phyloP scores from a whole-genome alignment of 2,797 vertebrate species.

The Mus spretus region DNA sequence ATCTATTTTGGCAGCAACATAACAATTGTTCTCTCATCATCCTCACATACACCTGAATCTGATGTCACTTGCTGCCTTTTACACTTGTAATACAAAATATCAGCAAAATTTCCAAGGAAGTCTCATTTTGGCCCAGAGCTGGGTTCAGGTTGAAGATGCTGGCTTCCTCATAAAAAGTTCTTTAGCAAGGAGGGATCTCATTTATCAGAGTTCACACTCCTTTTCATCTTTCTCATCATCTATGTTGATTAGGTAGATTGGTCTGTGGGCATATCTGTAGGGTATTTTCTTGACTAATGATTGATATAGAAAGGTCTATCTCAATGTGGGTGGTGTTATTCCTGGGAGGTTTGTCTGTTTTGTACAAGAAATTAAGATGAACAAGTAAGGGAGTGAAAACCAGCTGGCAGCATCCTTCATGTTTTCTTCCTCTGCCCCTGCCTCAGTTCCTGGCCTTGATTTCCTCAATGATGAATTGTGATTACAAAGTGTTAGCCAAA shows the following conservation, averaged over 20 bases:
- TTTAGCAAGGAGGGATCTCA: too few relatives aligned
- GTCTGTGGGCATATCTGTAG: too few relatives aligned
- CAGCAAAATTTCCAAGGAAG: neutral
- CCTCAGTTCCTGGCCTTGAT: neutral
- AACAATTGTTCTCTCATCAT: rapidly evolving
- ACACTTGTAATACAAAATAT: neutral
- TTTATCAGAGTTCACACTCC: too few relatives aligned
- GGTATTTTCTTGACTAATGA: too few relatives aligned
- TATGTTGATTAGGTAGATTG: neutral
- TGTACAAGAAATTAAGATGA: neutral
- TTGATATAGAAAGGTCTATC: too few relatives aligned
- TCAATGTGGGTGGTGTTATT: neutral
- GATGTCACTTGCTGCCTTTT: neutral
- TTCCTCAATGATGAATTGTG: neutral
- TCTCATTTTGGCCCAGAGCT: neutral
- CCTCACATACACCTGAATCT: neutral
- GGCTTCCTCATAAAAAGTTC: too few relatives aligned
- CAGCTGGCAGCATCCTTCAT: too few relatives aligned
- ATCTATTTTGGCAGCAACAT: neutral
- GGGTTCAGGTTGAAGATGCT: neutral
- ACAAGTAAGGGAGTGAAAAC: neutral
- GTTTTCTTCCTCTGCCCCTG: neutral
- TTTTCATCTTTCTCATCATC: too few relatives aligned
- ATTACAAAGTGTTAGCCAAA: neutral
- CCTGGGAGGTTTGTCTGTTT: neutral